Evolutionary conservation across 1,140 invertebrate genomes (phyloP), one percentile per base, ranked within the genome.

Genomic region (Camponotus vicinus): DNA sequence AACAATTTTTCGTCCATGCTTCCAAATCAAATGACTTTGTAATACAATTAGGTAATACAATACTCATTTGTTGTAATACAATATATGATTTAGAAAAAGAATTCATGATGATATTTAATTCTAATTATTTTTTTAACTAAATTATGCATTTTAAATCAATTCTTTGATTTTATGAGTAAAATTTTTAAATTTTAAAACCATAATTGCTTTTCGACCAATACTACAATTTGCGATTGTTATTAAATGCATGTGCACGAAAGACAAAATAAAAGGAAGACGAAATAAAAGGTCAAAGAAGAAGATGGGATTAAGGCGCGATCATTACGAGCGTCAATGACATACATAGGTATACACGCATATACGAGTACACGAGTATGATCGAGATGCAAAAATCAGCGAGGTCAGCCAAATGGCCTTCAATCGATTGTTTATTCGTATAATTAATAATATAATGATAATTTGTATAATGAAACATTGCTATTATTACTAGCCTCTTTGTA

Each of bases 381-480:
- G 40, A 42, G 66, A 71, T 71, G 18, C 55, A 42, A 57, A 27
- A 42, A 6, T 64, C 21, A 69, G 57, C 87, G 91, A 90, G 91
- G 88, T 75, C 77, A 67, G 9, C 55, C 27, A 71, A 82, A 18
- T 52, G 88, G 73, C 90, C 88, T 90, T 89, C 89, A 37, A 55
- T 78, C 49, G 42, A 88, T 91, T 90, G 88, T 92, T 91, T 86
- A 89, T 92, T 27, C 27, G 27, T 27, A 27, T 27, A 27, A 27
- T 27, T 27, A 27, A 27, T 27, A 27, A 27, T 27, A 27, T 40
- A 40, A 4, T 40, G 69, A 61, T 42, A 18, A 37, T 78, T 57
- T 83, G 34, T 75, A 66, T 32, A 59, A 55, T 45, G 57, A 83
- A 69, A 71, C 40, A 21, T 69, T 52, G 42, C 13, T 85, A 63